Percentiles rank a stretch among this genome's conserved stretches.
phyloP scores from a whole-genome alignment of 2,797 vertebrate genomes.

The Meda fulgida region DNA sequence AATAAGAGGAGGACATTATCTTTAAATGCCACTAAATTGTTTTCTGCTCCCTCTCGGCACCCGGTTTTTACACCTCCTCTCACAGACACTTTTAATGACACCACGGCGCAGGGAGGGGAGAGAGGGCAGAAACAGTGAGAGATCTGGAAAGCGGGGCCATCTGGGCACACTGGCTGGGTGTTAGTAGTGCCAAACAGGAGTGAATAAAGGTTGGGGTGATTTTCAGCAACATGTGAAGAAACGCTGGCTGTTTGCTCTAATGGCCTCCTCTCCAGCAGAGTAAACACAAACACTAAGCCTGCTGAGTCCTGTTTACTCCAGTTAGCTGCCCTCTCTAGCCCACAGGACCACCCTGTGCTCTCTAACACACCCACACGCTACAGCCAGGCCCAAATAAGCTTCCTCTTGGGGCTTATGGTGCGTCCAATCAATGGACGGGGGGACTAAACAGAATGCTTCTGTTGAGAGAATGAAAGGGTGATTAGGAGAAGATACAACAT shows the following conservation, averaged over 20 bases:
- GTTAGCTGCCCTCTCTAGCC: conserved; percentile 65
- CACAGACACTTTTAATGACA: conserved; percentile 50
- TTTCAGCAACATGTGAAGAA: conserved; percentile 72
- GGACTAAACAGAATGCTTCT: background rate
- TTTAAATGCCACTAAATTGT: conserved; percentile 68
- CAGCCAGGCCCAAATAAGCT: conserved; percentile 57
- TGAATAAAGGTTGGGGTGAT: conserved; percentile 59
- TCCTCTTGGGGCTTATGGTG: conserved; percentile 33
- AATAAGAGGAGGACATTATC: conserved; percentile 69
- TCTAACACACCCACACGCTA: conserved; percentile 48
- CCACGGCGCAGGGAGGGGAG: conserved; percentile 8
- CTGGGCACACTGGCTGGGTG: conserved; percentile 67
- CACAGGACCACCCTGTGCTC: conserved; percentile 68
- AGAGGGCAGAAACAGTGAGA: conserved; percentile 38
- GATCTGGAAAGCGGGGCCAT: conserved; percentile 60
- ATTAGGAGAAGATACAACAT: conserved; percentile 18
- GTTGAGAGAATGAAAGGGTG: background rate
- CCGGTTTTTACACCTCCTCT: conserved; percentile 48
- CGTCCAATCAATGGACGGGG: conserved; percentile 70
- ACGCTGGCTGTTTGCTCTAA: conserved; percentile 66
- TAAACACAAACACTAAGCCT: conserved; percentile 84
- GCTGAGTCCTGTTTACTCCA: conserved; percentile 80
- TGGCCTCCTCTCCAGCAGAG: conserved; percentile 64
- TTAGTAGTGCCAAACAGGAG: conserved; percentile 58
- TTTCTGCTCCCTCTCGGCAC: conserved; percentile 55